phyloP scores from a whole-genome alignment of 2,888 invertebrate genomes.

The Rhamphomyia laevipes region DNA sequence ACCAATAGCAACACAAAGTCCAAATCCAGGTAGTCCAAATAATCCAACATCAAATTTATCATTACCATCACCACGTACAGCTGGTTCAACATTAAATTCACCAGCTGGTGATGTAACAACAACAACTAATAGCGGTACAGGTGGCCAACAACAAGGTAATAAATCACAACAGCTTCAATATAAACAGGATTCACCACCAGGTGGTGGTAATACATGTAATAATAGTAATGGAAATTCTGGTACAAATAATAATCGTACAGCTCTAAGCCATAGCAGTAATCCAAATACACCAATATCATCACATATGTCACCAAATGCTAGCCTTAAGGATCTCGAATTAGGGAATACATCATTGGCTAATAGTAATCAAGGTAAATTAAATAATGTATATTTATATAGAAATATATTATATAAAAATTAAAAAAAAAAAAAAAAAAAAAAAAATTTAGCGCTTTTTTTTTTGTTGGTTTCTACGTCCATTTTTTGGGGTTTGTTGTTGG shows the following conservation, averaged over 20 bases:
- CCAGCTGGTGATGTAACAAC: conserved; percentile 51
- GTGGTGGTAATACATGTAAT: conserved; percentile 21
- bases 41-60: conserved; percentile 59
- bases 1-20: conserved; percentile 61
- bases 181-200: conserved; percentile 47
- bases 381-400: too few species aligned
- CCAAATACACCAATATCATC: conserved; percentile 59
- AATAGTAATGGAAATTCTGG: conserved; percentile 1
- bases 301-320: conserved; percentile 46
- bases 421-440: too few species aligned
- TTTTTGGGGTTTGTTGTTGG: neutral
- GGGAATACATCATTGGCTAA: conserved; percentile 7
- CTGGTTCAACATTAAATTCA: conserved; percentile 54
- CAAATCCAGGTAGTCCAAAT: conserved; percentile 60
- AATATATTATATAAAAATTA: too few species aligned
- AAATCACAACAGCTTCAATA: conserved; percentile 33
- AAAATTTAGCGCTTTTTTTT: neutral
- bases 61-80: conserved; percentile 54
- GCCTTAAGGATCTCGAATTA: conserved; percentile 33
- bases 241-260: neutral
- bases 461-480: neutral
- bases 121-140: conserved; percentile 29
- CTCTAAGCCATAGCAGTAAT: conserved; percentile 50
- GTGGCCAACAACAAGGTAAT: conserved; percentile 10
- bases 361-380: conserved; percentile 15